Evolutionary conservation across 2,888 invertebrate species (phyloP).

Genomic region (Caradrina clavipalpis): DNA sequence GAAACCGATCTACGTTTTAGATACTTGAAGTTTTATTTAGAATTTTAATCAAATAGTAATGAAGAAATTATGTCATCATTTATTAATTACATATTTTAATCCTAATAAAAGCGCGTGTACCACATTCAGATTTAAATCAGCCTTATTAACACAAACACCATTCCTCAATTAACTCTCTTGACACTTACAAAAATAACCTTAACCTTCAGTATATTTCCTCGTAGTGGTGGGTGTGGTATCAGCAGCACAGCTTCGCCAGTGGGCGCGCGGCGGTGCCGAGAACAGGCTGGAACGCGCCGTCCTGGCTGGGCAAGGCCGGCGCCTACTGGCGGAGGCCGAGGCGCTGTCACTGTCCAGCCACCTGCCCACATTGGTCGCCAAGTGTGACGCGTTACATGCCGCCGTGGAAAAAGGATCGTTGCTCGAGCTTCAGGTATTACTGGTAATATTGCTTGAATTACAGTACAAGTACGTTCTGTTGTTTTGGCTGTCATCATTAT

Average conservation of each 20-base stretch:
- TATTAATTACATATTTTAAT: neutral
- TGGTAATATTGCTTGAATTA: slow-evolving; percentile 65
- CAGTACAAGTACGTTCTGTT: neutral
- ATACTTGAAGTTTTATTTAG: too few relatives aligned
- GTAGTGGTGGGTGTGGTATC: slow-evolving; percentile 81
- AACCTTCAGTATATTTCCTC: neutral
- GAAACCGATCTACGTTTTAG: too few relatives aligned
- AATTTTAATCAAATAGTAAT: too few relatives aligned
- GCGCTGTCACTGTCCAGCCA: slow-evolving; percentile 77
- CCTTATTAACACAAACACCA: neutral
- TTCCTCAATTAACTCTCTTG: slow-evolving; percentile 13
- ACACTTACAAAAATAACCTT: slow-evolving; percentile 1
- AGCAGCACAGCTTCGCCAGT: slow-evolving; percentile 82
- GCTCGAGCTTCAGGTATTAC: slow-evolving; percentile 91
- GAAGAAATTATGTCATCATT: too few relatives aligned
- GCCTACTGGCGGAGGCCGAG: slow-evolving; percentile 81
- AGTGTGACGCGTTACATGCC: slow-evolving; percentile 94
- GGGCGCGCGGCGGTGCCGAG: slow-evolving; percentile 81
- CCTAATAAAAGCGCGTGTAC: neutral
- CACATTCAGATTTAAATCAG: neutral
- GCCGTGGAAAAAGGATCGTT: slow-evolving; percentile 94
- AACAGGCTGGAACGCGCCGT: slow-evolving; percentile 86
- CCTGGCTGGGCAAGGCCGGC: slow-evolving; percentile 84
- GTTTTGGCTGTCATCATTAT: too few relatives aligned
- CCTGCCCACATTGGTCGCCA: slow-evolving; percentile 93